Evolutionary conservation across 1,140 invertebrate species (phyloP).

Genomic region (Ganaspis sp.): DNA sequence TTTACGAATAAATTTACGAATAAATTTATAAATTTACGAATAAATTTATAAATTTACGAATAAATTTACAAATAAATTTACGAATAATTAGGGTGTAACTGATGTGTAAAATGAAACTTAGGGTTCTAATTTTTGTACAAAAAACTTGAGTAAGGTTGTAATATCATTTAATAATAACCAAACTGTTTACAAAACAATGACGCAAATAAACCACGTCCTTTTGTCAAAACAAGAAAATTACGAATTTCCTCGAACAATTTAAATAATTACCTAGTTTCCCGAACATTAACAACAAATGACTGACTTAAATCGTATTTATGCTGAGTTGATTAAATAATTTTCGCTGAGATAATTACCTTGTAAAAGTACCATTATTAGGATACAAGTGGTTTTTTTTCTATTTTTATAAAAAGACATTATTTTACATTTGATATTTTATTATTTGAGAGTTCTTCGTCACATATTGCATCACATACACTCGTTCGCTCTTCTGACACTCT

Average conservation of each 20-base stretch:
- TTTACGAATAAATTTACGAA: too few relatives aligned
- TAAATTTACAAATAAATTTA: too few relatives aligned
- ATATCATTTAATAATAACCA: slow-evolving; percentile 7
- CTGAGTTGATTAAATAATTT: not conserved
- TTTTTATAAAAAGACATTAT: slow-evolving; percentile 48
- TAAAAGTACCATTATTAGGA: not conserved
- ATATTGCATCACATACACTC: slow-evolving; percentile 48
- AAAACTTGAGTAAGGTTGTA: not conserved
- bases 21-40: too few relatives aligned
- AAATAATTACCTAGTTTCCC: not conserved
- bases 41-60: too few relatives aligned
- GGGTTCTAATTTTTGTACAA: not conserved
- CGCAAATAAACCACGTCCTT: not conserved
- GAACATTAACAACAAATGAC: not conserved
- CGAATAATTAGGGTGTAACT: too few relatives aligned
- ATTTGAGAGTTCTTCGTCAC: slow-evolving; percentile 44
- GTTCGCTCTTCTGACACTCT: slow-evolving; percentile 46
- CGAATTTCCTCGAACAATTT: not conserved
- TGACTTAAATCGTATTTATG: not conserved
- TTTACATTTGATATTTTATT: slow-evolving; percentile 36
- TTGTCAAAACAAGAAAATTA: not conserved
- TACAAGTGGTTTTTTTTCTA: slow-evolving; percentile 19
- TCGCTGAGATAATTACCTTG: not conserved
- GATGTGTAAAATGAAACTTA: not conserved
- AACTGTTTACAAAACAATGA: not conserved